Conservation (phyloP, 2,113 vertebrate genomes). For the Todiramphus saurophagus region DNA sequence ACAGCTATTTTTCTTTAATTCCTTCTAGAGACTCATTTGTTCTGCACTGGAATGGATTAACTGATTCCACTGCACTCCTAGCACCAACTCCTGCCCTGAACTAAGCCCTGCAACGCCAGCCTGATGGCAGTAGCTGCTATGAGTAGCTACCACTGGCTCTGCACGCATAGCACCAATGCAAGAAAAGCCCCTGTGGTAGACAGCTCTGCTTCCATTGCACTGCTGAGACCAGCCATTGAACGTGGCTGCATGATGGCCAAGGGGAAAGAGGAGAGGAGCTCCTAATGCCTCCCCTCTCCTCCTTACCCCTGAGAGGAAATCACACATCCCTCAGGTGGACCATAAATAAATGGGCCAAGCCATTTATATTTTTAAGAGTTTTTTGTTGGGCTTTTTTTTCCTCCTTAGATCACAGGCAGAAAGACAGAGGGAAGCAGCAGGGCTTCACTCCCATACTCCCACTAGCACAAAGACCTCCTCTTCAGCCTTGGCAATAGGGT, state of each 20-base stretch:
- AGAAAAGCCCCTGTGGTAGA: rapidly evolving
- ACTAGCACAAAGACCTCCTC: not conserved
- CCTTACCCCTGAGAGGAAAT: not conserved
- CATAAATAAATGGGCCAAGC: too few species aligned
- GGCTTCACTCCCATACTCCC: not conserved
- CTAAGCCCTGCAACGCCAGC: not conserved
- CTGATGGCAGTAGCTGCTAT: not conserved
- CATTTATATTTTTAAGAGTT: not conserved
- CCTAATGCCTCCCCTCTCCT: not conserved
- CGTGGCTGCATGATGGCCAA: not conserved
- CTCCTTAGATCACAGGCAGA: not conserved
- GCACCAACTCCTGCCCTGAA: not conserved
- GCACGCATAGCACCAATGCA: rapidly evolving
- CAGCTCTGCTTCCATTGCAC: not conserved
- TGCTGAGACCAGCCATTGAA: not conserved
- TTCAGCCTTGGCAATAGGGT: not conserved
- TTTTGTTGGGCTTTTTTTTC: not conserved
- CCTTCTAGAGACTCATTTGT: not conserved
- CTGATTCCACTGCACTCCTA: not conserved
- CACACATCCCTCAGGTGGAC: not conserved
- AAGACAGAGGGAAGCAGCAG: not conserved
- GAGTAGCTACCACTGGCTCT: not conserved
- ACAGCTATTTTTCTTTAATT: not conserved
- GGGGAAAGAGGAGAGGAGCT: not conserved
- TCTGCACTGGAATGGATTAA: not conserved